phyloP scores from a whole-genome alignment of 64 coral and sea anemone genomes.

The Astreopora myriophthalma region DNA sequence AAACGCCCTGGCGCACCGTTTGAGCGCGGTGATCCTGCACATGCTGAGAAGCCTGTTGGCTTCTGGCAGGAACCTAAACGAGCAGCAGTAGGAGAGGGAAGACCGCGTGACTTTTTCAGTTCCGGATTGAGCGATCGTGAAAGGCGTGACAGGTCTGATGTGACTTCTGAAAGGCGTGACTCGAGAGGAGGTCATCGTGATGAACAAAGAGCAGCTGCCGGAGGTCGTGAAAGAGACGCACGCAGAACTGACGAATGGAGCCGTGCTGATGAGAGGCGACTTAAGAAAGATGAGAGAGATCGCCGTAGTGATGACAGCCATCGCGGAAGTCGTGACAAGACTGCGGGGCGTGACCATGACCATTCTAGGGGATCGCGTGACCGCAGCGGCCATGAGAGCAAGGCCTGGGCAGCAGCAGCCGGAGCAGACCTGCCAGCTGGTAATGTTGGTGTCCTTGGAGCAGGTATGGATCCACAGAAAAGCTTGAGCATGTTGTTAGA shows the following conservation, averaged over 20 bases:
- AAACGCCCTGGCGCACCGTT: slow-evolving; percentile 72
- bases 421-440: slow-evolving; percentile 14
- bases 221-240: slow-evolving; percentile 47
- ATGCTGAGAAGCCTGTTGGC: slow-evolving; percentile 65
- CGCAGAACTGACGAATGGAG: slow-evolving; percentile 63
- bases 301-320: slow-evolving; percentile 65
- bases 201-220: slow-evolving; percentile 29
- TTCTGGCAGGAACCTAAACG: slow-evolving; percentile 94
- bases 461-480: slow-evolving; percentile 89
- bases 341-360: slow-evolving; percentile 59
- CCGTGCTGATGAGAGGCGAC: slow-evolving; percentile 61
- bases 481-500: slow-evolving; percentile 93
- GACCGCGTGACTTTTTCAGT: slow-evolving; percentile 82
- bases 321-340: slow-evolving; percentile 66
- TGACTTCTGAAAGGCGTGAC: slow-evolving; percentile 74
- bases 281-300: slow-evolving; percentile 79
- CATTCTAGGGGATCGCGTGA: slow-evolving; percentile 51
- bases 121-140: slow-evolving; percentile 62
- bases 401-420: slow-evolving; percentile 50
- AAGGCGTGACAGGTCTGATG: slow-evolving; percentile 56
- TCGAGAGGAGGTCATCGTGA: slow-evolving; percentile 86
- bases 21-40: slow-evolving; percentile 56
- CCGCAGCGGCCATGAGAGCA: slow-evolving; percentile 27
- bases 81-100: slow-evolving; percentile 66
- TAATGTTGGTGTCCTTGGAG: slow-evolving; percentile 30